Base-by-base conservation (phyloP, 2,888 invertebrate species). In the Cosmia pyralina region DNA sequence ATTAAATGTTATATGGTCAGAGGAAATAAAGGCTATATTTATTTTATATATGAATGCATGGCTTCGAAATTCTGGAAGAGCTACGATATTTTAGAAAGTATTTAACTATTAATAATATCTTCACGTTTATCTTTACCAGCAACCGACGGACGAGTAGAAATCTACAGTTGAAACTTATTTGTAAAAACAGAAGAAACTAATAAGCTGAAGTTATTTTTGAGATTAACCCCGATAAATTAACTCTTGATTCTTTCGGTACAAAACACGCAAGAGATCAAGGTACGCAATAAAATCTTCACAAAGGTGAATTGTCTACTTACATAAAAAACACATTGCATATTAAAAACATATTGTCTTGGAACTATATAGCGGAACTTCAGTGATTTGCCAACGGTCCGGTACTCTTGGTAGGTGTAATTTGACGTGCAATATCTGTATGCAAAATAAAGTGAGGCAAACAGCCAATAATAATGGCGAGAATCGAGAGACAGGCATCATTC, bases 381-480 rank as follows among this genome's bases (percentile, higher is more conserved):
- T 78, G 58, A 50, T 73, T 64, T 71, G 69, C 69, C 64, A 78
- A 63, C 8, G 52, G 19, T 60, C 50, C 44, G n/a, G 59, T 78
- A 67, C 15, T 48, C 46, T 50, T 50, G 22, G 58, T 66, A 64
- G 17, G 6, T 28, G n/a, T 65, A 73, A 76, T 74, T 70, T 68
- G 52, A 69, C 52, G 66, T 50, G 22, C 34, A 50, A 52, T 58
- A 46, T 64, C 62, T 60, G 50, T 70, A 72, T 81, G 82, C 76
- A 84, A 75, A 82, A 74, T 75, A 86, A 81, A 81, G 57, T 81
- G 85, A 85, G 86, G 88, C 87, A 89, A 75, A 66, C 70, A 80
- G 86, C 85, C 87, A 88, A 87, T 82, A 72, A 74, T 84, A 65
- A 73, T 86, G 78, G 80, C 81, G 82, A 87, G 90, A 90, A 90